Percentiles rank a stretch among this genome's conserved stretches.
These are phyloP conservation scores for Cyprinodon brontotheroides DNA, from an alignment of 2,113 vertebrate genomes.

Conservation along the genomic window DNA sequence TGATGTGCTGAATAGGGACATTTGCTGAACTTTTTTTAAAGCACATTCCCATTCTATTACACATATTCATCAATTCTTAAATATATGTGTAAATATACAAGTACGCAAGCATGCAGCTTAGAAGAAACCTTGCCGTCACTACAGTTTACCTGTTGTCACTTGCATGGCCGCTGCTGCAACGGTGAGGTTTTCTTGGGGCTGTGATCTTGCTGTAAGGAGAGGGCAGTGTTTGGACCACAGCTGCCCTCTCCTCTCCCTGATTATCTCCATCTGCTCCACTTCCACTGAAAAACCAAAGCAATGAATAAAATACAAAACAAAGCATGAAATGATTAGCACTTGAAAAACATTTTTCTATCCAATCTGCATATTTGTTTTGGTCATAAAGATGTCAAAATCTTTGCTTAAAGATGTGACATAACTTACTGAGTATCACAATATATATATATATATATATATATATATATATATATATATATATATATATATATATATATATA, in stretches of 20 bases:
- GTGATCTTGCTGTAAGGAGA: conserved; percentile 99
- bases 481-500: too few species aligned
- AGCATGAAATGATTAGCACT: neutral
- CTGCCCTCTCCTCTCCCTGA: conserved; percentile 79
- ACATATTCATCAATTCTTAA: too few species aligned
- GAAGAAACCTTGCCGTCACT: neutral
- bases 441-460: too few species aligned
- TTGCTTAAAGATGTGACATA: too few species aligned
- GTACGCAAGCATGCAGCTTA: too few species aligned
- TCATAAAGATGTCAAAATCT: neutral
- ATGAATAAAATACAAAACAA: neutral
- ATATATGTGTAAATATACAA: too few species aligned
- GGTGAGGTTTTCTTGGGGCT: conserved; percentile 90
- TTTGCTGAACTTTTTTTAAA: too few species aligned
- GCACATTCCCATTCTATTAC: too few species aligned
- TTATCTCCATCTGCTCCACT: conserved; percentile 34
- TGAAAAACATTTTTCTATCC: too few species aligned
- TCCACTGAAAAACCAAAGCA: conserved; percentile 49
- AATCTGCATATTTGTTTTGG: neutral
- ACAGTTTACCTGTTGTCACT: conserved; percentile 86
- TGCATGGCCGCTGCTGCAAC: conserved; percentile 95
- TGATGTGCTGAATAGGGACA: too few species aligned
- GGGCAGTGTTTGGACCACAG: conserved; percentile 85
- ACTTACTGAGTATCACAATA: too few species aligned
- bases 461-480: too few species aligned